Conservation (phyloP, 2,888 invertebrate genomes). For the Drosophila prostipennis region DNA sequence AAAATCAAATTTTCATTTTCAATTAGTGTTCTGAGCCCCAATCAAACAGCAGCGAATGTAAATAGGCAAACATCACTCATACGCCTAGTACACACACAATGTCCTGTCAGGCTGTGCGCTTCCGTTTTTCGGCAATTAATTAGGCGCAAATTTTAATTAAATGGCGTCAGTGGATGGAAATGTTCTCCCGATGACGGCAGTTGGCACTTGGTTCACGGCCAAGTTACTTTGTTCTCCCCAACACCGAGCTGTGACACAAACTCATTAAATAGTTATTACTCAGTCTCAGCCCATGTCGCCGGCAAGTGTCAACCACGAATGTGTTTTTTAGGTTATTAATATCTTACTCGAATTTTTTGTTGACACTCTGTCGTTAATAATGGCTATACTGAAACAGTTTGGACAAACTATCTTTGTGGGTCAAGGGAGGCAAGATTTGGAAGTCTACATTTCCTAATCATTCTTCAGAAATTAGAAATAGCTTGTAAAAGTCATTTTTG, state of each 20-base stretch:
- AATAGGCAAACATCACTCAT: constrained; percentile 56
- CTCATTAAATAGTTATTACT: constrained; percentile 78
- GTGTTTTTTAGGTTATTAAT: constrained; percentile 65
- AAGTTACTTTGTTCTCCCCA: constrained; percentile 56
- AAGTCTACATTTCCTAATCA: neutral
- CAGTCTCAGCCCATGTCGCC: constrained; percentile 46
- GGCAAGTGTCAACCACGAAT: constrained; percentile 55
- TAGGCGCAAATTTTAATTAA: constrained; percentile 75
- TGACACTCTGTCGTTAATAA: constrained; percentile 37
- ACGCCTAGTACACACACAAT: constrained; percentile 53
- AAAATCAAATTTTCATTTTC: constrained; percentile 54
- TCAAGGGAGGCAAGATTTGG: constrained; percentile 10
- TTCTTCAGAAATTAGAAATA: too few relatives aligned
- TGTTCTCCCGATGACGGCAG: constrained; percentile 31
- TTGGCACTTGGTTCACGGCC: constrained; percentile 46
- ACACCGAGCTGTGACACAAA: constrained; percentile 52
- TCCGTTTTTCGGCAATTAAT: constrained; percentile 67
- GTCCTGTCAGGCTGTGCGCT: constrained; percentile 51
- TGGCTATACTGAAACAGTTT: constrained; percentile 9
- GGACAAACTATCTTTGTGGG: constrained; percentile 1
- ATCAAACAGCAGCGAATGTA: constrained; percentile 8
- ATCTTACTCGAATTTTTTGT: constrained; percentile 33
- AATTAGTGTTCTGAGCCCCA: constrained; percentile 46
- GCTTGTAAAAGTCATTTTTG: too few relatives aligned
- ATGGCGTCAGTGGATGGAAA: constrained; percentile 48